phyloP scores from a whole-genome alignment of 2,113 vertebrate genomes.

The Catharus bicknelli region DNA sequence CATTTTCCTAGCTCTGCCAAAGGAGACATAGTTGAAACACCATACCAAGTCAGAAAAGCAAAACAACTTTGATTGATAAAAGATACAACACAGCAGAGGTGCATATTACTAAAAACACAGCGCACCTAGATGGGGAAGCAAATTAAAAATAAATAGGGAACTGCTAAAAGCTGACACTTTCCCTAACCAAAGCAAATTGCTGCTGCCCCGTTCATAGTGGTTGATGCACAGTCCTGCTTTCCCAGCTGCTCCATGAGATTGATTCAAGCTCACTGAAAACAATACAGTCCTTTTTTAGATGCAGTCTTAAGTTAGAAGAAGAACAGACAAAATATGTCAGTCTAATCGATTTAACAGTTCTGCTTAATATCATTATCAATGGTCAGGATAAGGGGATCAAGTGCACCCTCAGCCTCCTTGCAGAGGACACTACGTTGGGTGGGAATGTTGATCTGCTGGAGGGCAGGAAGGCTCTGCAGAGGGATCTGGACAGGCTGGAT shows the following conservation, averaged over 20 bases:
- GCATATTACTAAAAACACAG: not conserved
- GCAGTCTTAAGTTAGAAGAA: not conserved
- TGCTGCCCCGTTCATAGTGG: not conserved
- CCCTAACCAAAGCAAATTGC: not conserved
- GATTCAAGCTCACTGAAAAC: not conserved
- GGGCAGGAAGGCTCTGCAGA: not conserved
- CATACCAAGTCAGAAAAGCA: not conserved
- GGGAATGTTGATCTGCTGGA: not conserved
- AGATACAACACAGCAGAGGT: not conserved
- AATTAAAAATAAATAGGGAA: conserved; percentile 24
- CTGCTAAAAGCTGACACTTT: not conserved
- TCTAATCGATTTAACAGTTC: not conserved
- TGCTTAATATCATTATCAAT: not conserved
- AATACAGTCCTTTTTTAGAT: not conserved
- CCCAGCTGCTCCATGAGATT: not conserved
- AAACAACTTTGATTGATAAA: conserved; percentile 18
- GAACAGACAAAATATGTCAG: not conserved
- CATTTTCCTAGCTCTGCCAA: not conserved
- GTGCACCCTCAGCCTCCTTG: not conserved
- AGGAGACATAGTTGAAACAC: not conserved
- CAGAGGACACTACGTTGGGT: not conserved
- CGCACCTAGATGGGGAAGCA: not conserved
- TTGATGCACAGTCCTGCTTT: not conserved
- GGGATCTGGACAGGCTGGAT: not conserved
- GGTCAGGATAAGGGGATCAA: not conserved